phyloP scores from a whole-genome alignment of 2,113 vertebrate species.

The Fregetta grallaria region DNA sequence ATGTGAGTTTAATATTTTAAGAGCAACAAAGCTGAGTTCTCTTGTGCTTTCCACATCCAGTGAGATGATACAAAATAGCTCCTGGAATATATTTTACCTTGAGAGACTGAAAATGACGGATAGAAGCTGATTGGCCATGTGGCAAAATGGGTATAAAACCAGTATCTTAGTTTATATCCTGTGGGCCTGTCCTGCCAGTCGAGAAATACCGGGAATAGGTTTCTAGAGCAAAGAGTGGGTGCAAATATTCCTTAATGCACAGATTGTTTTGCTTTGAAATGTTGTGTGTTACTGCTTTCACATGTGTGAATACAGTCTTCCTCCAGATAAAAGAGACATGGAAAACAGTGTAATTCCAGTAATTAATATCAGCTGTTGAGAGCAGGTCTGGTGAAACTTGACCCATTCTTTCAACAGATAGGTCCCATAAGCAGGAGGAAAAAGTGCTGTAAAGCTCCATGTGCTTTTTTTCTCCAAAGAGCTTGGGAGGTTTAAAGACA shows the following conservation, averaged over 20 bases:
- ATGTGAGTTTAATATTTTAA: not conserved
- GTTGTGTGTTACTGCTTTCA: not conserved
- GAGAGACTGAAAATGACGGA: not conserved
- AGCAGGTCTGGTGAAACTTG: not conserved
- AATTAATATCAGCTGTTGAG: not conserved
- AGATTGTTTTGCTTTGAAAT: not conserved
- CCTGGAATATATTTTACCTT: not conserved
- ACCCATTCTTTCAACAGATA: not conserved
- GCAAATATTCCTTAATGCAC: not conserved
- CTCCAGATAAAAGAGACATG: not conserved
- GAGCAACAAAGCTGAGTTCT: not conserved
- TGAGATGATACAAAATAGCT: not conserved
- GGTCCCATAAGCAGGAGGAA: not conserved
- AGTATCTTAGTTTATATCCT: not conserved
- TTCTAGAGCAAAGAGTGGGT: not conserved
- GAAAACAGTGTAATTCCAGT: not conserved
- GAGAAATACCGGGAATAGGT: not conserved
- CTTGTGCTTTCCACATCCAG: not conserved
- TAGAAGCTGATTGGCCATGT: not conserved
- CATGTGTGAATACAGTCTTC: not conserved
- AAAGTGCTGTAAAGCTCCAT: not conserved
- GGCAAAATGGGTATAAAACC: not conserved
- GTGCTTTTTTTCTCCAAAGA: not conserved
- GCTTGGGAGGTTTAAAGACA: not conserved
- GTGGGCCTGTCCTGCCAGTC: not conserved